Evolutionary conservation across 2,113 vertebrate species (phyloP).

Genomic region (Microtus montanus): DNA sequence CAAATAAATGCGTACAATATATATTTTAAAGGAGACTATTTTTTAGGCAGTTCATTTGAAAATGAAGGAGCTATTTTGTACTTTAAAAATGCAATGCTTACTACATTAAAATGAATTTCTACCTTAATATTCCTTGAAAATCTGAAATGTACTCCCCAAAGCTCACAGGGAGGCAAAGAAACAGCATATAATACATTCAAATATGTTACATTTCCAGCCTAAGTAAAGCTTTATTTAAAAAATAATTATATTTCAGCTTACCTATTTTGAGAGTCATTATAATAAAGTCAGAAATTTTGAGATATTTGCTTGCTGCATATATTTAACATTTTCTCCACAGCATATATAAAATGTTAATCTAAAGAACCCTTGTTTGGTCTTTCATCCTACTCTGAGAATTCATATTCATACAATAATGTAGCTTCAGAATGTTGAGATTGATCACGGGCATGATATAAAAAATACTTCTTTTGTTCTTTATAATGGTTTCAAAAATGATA

Average conservation of each 20-base stretch:
- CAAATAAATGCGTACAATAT: constrained; percentile 11
- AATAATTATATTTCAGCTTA: neutral
- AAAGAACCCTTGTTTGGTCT: neutral
- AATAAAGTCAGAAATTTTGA: neutral
- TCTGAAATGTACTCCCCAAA: neutral
- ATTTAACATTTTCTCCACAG: neutral
- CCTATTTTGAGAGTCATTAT: neutral
- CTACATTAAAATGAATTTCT: constrained; percentile 56
- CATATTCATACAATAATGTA: neutral
- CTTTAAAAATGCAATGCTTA: neutral
- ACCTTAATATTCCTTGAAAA: constrained; percentile 15
- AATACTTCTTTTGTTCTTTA: too few species aligned
- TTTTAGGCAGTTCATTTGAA: neutral
- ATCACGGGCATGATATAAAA: neutral
- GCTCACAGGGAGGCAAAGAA: constrained; percentile 8
- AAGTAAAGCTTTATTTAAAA: neutral
- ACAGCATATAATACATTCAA: neutral
- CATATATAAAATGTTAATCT: neutral
- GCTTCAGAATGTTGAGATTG: neutral
- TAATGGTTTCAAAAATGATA: neutral
- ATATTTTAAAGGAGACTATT: neutral
- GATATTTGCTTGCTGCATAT: neutral
- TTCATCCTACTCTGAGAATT: neutral
- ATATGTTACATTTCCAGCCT: neutral
- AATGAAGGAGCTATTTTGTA: neutral